Conservation (phyloP, 2,113 vertebrate species). For the Psammodynastes pulverulentus region DNA sequence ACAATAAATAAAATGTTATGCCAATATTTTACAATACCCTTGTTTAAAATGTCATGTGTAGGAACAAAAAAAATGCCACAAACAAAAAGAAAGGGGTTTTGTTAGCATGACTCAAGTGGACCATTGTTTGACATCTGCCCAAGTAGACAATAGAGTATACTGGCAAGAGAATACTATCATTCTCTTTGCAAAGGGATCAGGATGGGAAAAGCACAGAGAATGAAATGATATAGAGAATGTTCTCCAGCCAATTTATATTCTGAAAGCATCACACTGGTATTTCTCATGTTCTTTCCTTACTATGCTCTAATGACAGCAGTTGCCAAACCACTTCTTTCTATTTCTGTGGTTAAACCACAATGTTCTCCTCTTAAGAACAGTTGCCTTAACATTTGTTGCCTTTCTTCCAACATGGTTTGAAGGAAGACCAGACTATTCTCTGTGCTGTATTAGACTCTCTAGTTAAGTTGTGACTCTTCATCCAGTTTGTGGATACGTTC, state of each 20-base stretch:
- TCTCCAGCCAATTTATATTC: not conserved
- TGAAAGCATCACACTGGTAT: not conserved
- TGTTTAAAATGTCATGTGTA: not conserved
- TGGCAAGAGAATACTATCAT: not conserved
- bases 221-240: not conserved
- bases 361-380: not conserved
- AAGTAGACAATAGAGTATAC: not conserved
- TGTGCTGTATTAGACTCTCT: not conserved
- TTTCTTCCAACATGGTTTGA: not conserved
- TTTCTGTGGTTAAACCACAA: not conserved
- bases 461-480: not conserved
- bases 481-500: not conserved
- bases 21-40: not conserved
- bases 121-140: not conserved
- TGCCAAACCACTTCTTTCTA: not conserved
- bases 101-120: not conserved
- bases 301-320: not conserved
- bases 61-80: not conserved
- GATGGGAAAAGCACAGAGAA: not conserved
- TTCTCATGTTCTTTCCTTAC: not conserved
- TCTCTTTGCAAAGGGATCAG: not conserved
- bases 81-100: not conserved
- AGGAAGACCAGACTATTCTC: not conserved
- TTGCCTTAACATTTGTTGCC: not conserved
- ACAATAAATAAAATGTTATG: not conserved